Conservation (phyloP, 92 coral and sea anemone genomes). For the Pocillopora grandis region DNA sequence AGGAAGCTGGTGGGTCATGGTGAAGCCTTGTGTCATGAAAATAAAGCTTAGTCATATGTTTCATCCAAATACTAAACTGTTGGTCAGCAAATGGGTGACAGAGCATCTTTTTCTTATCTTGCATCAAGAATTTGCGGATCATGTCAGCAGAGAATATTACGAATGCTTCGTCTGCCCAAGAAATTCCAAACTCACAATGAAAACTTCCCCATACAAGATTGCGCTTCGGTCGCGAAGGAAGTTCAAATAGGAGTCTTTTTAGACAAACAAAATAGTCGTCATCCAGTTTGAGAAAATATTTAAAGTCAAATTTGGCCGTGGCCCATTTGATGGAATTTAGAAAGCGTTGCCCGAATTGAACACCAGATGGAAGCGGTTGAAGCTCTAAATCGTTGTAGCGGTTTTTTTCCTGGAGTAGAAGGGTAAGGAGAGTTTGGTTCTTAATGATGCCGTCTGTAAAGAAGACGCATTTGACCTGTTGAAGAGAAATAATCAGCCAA, state of each 20-base stretch:
- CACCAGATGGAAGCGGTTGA: slow-evolving; percentile 41
- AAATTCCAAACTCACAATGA: slow-evolving; percentile 21
- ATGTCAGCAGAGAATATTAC: slow-evolving; percentile 51
- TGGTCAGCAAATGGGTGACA: slow-evolving; percentile 54
- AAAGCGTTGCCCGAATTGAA: slow-evolving; percentile 49
- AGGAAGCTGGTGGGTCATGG: slow-evolving; percentile 45
- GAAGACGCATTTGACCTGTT: slow-evolving; percentile 51
- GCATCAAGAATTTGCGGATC: slow-evolving; percentile 42
- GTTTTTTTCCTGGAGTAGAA: slow-evolving; percentile 9
- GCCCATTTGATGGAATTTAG: slow-evolving; percentile 50
- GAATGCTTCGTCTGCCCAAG: slow-evolving; percentile 61
- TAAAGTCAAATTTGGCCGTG: slow-evolving; percentile 29
- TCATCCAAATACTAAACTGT: slow-evolving; percentile 41
- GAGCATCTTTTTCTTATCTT: slow-evolving; percentile 36
- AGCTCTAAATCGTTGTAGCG: slow-evolving; percentile 36
- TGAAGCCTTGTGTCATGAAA: slow-evolving; percentile 51
- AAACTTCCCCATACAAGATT: slow-evolving; percentile 43
- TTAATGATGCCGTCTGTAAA: slow-evolving; percentile 48
- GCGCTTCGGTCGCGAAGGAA: slow-evolving; percentile 31
- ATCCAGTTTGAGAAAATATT: slow-evolving; percentile 42
- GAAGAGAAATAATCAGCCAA: not conserved
- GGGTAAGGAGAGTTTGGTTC: not conserved
- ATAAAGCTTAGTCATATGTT: slow-evolving; percentile 27
- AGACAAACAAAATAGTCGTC: slow-evolving; percentile 59
- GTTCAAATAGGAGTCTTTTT: slow-evolving; percentile 31